phyloP scores from a whole-genome alignment of 2,888 invertebrate species.

The Sesia apiformis region DNA sequence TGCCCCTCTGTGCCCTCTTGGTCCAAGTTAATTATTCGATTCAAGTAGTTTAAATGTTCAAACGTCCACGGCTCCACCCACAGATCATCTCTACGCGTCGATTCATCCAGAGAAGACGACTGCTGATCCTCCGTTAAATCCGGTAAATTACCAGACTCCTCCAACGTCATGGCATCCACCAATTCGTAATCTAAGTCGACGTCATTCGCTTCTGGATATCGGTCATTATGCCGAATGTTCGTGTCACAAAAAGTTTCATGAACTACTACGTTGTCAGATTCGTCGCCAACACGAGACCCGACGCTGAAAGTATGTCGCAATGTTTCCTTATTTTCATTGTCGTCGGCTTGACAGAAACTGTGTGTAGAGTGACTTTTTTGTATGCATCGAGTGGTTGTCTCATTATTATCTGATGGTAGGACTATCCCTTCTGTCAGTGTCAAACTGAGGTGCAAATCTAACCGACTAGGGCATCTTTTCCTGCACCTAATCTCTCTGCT shows the following conservation, averaged over 20 bases:
- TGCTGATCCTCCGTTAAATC: conserved; percentile 57
- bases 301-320: conserved; percentile 26
- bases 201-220: conserved; percentile 55
- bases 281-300: conserved; percentile 25
- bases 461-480: conserved; percentile 13
- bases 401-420: conserved; percentile 24
- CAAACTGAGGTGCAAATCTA: conserved; percentile 40
- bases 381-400: conserved; percentile 27
- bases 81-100: conserved; percentile 48
- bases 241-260: conserved; percentile 42
- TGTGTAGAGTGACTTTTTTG: conserved; percentile 43
- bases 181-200: conserved; percentile 55
- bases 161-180: conserved; percentile 49
- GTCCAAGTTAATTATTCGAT: conserved; percentile 38
- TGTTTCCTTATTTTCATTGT: conserved; percentile 8
- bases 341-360: conserved; percentile 21
- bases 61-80: conserved; percentile 35
- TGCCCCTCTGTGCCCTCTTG: conserved; percentile 33
- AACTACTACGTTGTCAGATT: conserved; percentile 10
- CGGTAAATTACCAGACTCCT: conserved; percentile 52
- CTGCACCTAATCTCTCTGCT: conserved; percentile 18
- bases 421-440: conserved; percentile 20
- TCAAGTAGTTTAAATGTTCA: conserved; percentile 49
- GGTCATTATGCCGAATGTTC: conserved; percentile 59
- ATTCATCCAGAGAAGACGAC: conserved; percentile 53